Evolutionary conservation across 2,113 vertebrate genomes (phyloP).

Genomic region (Rhineura floridana): DNA sequence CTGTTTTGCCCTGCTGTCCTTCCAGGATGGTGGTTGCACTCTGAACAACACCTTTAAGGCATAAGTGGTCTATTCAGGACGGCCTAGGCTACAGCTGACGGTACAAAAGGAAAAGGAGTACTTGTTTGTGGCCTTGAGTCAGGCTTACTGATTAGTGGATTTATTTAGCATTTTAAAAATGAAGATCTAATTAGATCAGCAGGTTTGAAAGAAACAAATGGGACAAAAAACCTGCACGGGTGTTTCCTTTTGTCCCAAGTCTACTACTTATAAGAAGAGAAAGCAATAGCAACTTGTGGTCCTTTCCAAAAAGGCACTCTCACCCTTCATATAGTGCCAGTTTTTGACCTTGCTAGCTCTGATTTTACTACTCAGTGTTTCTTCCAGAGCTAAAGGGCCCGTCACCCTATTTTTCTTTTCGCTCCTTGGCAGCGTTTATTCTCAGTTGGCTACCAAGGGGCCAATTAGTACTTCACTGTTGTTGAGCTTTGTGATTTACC

Average conservation of each 20-base stretch:
- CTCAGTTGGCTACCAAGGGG: slow-evolving; percentile 59
- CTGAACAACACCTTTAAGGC: not conserved
- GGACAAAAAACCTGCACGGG: slow-evolving; percentile 63
- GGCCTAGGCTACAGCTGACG: not conserved
- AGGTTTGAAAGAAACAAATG: slow-evolving; percentile 63
- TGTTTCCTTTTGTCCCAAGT: slow-evolving; percentile 70
- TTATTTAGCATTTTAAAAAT: slow-evolving; percentile 51
- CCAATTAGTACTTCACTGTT: slow-evolving; percentile 60
- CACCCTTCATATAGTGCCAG: slow-evolving; percentile 12
- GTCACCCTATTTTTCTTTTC: slow-evolving; percentile 43
- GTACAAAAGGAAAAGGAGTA: slow-evolving; percentile 46
- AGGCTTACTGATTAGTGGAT: not conserved
- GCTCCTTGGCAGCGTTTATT: slow-evolving; percentile 56
- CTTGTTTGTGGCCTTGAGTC: slow-evolving; percentile 39
- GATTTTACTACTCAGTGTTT: slow-evolving; percentile 40
- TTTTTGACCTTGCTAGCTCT: slow-evolving; percentile 11
- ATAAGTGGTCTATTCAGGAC: slow-evolving; percentile 35
- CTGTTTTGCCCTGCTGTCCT: slow-evolving; percentile 44
- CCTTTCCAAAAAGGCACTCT: slow-evolving; percentile 55
- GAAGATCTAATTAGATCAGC: slow-evolving; percentile 54
- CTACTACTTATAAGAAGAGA: slow-evolving; percentile 66
- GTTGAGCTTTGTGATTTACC: slow-evolving; percentile 58
- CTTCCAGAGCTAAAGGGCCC: not conserved
- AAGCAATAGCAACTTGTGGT: slow-evolving; percentile 64
- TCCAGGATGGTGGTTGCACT: slow-evolving; percentile 16